These are phyloP conservation scores for Sphaeramia orbicularis DNA, from an alignment of 2,797 vertebrate genomes.

Conservation along the genomic window DNA sequence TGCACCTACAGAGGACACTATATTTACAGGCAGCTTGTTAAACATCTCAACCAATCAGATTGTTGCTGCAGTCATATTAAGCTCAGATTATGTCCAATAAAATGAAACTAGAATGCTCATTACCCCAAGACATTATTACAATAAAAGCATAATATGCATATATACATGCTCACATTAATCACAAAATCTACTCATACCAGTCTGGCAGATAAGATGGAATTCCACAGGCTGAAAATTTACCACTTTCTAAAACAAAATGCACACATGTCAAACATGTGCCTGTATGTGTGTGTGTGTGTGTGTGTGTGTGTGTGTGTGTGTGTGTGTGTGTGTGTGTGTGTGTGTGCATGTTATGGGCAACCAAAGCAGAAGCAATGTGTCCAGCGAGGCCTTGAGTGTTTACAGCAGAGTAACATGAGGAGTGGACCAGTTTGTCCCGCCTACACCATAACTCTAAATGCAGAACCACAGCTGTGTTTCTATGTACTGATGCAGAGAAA, in stretches of 20 bases:
- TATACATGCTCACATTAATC: too few relatives aligned
- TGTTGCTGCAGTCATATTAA: too few relatives aligned
- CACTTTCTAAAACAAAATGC: slow-evolving; percentile 10
- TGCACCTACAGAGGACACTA: too few relatives aligned
- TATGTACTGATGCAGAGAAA: slow-evolving; percentile 23
- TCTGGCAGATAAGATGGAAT: slow-evolving; percentile 1
- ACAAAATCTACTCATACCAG: background rate
- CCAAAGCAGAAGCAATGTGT: slow-evolving; percentile 43
- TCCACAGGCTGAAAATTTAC: background rate
- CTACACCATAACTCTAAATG: slow-evolving; percentile 75
- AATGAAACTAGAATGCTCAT: too few relatives aligned
- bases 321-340: slow-evolving; percentile 14
- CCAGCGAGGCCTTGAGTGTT: slow-evolving; percentile 64
- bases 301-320: slow-evolving; percentile 16
- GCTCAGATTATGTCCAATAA: too few relatives aligned
- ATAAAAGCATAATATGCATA: background rate
- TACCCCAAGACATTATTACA: too few relatives aligned
- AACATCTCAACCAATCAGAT: too few relatives aligned
- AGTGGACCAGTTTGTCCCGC: slow-evolving; percentile 54
- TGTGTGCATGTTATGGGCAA: slow-evolving; percentile 11
- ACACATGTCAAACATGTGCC: slow-evolving; percentile 45
- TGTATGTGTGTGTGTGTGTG: slow-evolving; percentile 4
- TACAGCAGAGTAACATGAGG: slow-evolving; percentile 74
- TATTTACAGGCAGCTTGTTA: too few relatives aligned
- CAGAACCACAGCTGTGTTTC: slow-evolving; percentile 74